Base-by-base conservation (phyloP, 2,888 invertebrate genomes). In the Ennomos fuscantarius region DNA sequence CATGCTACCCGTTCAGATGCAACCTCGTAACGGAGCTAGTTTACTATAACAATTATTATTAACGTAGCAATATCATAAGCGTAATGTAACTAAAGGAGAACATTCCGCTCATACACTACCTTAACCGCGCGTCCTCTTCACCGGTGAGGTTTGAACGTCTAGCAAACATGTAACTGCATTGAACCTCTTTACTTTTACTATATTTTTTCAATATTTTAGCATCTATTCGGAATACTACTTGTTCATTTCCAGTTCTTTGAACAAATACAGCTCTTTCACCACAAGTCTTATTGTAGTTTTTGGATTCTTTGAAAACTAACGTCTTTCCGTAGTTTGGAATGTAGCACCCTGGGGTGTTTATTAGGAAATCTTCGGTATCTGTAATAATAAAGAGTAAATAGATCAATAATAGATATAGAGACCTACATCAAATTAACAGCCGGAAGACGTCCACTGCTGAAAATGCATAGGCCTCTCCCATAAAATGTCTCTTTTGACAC, bases 251-350 rank as follows among this genome's bases (percentile, higher is more conserved):
- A 10, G 68, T 31, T 59, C 72, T 75, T 9, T 78, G 56, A 1
- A 85, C 59, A 37, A 73, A 78, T 15, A 87, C 55, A 0, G 78
- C 76, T 63, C 84, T 69, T 24, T 61, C 42, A 0, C 78, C 82
- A 55, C 86, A 87, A 0, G 65, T 57, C 15, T 55, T 53, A 1
- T 72, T 66, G 6, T 31, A 11, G 24, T 66, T 39, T 8, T 53
- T 47, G 0, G 65, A 45, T 59, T 73, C 72, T 40, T 60, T 66
- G 52, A 77, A 76, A 50, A 66, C 53, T 15, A 79, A 55, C 11
- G 67, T 74, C 60, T 76, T 79, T 24, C 62, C 65, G 60, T 81
- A 86, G 58, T 85, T 81, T 34, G 85, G 86, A 65, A 86, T 85
- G 13, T 58, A 62, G 57, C 86, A 87, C 31, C 85, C 84, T 32